Evolutionary conservation across 2,113 vertebrate species (phyloP).

Genomic region (Tychaedon coryphoeus): DNA sequence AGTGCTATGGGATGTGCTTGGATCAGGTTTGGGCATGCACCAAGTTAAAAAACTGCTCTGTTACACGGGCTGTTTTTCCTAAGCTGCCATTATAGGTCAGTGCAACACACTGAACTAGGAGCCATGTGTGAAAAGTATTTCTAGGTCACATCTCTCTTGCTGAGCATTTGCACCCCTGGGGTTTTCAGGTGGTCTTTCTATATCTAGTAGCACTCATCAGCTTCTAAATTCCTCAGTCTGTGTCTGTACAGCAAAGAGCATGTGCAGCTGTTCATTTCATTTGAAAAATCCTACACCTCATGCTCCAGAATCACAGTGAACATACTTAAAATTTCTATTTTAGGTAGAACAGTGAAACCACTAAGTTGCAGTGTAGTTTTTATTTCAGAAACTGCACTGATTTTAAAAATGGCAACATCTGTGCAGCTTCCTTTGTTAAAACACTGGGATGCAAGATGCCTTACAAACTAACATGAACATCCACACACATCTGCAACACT

Average conservation of each 20-base stretch:
- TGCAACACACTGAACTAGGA: background rate
- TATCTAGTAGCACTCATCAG: slow-evolving; percentile 32
- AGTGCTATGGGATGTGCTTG: slow-evolving; percentile 27
- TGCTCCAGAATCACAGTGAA: slow-evolving; percentile 31
- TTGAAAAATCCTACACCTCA: slow-evolving; percentile 26
- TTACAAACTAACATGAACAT: background rate
- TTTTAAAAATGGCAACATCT: background rate
- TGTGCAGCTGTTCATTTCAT: slow-evolving; percentile 40
- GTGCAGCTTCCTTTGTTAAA: background rate
- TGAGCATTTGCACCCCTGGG: background rate
- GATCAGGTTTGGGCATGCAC: slow-evolving; percentile 53
- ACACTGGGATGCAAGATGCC: background rate
- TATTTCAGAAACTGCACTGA: background rate
- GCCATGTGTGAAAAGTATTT: background rate
- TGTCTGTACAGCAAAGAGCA: background rate
- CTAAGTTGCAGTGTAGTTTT: background rate
- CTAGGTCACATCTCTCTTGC: background rate
- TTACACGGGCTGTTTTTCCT: background rate
- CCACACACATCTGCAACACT: background rate
- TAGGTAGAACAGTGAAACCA: background rate
- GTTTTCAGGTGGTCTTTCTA: slow-evolving; percentile 50
- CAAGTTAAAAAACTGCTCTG: slow-evolving; percentile 19
- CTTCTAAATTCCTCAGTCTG: slow-evolving; percentile 7
- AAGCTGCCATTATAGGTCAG: slow-evolving; percentile 21
- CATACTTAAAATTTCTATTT: background rate